Evolutionary conservation across 1,140 invertebrate genomes (phyloP).

Genomic region (Cotesia glomerata): DNA sequence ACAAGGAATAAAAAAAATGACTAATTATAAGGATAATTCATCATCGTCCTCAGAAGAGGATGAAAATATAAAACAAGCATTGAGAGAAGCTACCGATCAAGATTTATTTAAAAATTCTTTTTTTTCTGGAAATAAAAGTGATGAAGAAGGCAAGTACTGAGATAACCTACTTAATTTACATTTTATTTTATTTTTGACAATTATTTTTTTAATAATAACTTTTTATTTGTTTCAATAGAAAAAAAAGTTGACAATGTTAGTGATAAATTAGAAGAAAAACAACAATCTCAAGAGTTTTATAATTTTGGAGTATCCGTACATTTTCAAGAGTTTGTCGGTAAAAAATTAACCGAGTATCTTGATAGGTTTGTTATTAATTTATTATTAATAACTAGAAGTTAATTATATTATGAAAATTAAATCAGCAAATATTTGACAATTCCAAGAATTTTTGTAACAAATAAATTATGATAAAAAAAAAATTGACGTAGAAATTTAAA

Average conservation of each 20-base stretch:
- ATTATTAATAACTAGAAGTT: slow-evolving; percentile 14
- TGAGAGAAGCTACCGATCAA: slow-evolving; percentile 5
- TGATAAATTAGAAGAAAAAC: neutral
- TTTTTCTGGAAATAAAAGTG: neutral
- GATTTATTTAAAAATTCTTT: neutral
- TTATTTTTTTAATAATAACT: neutral
- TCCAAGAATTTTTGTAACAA: too few species aligned
- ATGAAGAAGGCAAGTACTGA: neutral
- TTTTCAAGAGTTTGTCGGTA: slow-evolving; percentile 45
- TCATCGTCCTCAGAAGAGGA: neutral
- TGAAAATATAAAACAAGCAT: neutral
- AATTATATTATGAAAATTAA: slow-evolving; percentile 6
- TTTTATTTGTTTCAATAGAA: neutral
- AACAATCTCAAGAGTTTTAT: slow-evolving; percentile 30
- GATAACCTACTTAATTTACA: neutral
- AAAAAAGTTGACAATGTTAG: neutral
- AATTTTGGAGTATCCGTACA: slow-evolving; percentile 40
- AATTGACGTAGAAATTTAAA: too few species aligned
- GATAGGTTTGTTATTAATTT: slow-evolving; percentile 40
- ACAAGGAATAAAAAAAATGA: neutral
- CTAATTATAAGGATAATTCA: neutral
- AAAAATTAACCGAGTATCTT: slow-evolving; percentile 42
- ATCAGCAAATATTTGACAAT: too few species aligned
- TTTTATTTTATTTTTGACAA: neutral
- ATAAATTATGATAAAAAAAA: too few species aligned